These are phyloP conservation scores for Scytalopus superciliaris DNA, from an alignment of 2,113 vertebrate genomes.

Conservation along the genomic window DNA sequence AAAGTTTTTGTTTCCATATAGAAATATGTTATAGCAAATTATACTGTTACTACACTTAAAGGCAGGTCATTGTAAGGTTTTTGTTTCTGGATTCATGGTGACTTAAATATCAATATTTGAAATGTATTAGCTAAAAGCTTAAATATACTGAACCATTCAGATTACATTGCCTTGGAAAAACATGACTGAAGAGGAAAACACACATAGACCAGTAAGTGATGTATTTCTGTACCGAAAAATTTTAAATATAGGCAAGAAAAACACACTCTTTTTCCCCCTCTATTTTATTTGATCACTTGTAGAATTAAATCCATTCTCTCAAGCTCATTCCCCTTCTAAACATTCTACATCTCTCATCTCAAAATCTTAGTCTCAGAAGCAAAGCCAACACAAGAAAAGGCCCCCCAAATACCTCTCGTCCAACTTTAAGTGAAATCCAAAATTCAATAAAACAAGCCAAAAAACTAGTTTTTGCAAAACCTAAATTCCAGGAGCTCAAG, in stretches of 20 bases:
- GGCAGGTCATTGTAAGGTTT: not conserved
- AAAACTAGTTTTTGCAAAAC: not conserved
- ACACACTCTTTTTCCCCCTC: not conserved
- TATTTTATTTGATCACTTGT: not conserved
- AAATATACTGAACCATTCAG: not conserved
- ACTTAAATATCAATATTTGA: not conserved
- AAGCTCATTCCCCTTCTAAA: not conserved
- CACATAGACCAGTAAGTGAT: rapidly evolving
- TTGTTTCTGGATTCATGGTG: not conserved
- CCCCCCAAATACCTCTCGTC: not conserved
- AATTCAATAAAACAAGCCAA: not conserved
- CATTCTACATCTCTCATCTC: not conserved
- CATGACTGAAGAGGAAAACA: rapidly evolving
- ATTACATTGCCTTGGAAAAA: not conserved
- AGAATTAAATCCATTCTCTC: not conserved
- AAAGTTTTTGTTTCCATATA: slow-evolving; percentile 9
- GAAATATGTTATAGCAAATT: not conserved
- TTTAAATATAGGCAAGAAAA: not conserved
- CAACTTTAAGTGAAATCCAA: not conserved
- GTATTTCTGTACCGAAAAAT: not conserved
- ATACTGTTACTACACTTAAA: not conserved
- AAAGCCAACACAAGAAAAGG: not conserved
- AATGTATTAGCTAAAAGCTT: not conserved
- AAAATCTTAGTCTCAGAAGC: not conserved
- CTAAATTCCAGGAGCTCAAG: not conserved